Conservation (phyloP, 2,797 vertebrate species). For the Myiothlypis coronata region DNA sequence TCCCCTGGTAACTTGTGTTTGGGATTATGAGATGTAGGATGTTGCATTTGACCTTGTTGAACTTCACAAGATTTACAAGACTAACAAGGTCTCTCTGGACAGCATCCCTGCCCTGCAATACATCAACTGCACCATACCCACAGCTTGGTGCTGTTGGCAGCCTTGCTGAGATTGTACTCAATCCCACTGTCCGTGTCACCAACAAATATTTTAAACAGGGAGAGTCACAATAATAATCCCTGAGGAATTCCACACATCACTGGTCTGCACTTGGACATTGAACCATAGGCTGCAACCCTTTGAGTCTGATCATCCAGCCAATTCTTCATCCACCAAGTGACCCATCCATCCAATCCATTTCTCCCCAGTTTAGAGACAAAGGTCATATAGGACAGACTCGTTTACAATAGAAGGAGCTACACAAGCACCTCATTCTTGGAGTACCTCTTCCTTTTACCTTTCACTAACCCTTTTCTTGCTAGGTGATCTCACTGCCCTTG, state of each 20-base stretch:
- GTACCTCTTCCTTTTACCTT: neutral
- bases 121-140: neutral
- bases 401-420: neutral
- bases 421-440: neutral
- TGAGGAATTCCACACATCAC: neutral
- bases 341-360: neutral
- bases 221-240: neutral
- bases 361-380: neutral
- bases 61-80: neutral
- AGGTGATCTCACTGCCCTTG: neutral
- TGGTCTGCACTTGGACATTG: neutral
- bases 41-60: neutral
- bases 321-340: neutral
- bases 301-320: neutral
- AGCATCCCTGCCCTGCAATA: neutral
- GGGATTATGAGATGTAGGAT: neutral
- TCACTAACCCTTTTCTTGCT: neutral
- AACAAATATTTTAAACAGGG: neutral
- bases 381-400: neutral
- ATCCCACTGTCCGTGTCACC: neutral
- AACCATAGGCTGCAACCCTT: neutral
- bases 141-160: neutral
- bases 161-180: neutral
- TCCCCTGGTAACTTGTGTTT: neutral
- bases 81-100: neutral